A percentile compares a stretch with the other conserved stretches of the same genome.
Conservation (phyloP, 2,113 vertebrate species). For the Melanerpes formicivorus region DNA sequence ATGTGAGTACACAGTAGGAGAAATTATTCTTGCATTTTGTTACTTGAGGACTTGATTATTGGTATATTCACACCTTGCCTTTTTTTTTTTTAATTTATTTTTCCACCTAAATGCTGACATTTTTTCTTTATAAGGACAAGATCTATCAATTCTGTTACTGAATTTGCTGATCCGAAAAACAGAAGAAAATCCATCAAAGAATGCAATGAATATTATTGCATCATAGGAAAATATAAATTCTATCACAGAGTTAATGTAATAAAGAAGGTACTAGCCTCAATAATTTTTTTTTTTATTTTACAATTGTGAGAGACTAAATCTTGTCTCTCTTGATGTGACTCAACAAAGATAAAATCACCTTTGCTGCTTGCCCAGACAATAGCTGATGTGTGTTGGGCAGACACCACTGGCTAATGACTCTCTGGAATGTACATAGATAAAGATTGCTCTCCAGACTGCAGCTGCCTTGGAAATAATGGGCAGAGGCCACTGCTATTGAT, state of each 20-base stretch:
- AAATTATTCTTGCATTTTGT: background rate
- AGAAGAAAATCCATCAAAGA: background rate
- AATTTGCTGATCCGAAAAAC: background rate
- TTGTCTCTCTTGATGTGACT: too few species aligned
- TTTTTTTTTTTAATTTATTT: background rate
- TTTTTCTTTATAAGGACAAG: background rate
- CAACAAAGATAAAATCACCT: too few species aligned
- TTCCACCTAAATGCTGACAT: background rate
- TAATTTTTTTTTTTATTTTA: background rate
- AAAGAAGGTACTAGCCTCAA: background rate
- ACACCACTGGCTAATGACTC: too few species aligned
- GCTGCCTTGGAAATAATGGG: too few species aligned
- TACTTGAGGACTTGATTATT: background rate
- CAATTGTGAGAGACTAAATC: too few species aligned
- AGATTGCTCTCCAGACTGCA: too few species aligned
- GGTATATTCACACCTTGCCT: background rate
- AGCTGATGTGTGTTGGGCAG: too few species aligned
- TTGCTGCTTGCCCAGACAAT: too few species aligned
- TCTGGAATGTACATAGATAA: too few species aligned
- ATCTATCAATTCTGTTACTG: background rate
- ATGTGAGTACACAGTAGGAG: rapidly evolving
- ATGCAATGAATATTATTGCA: background rate
- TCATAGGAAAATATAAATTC: background rate
- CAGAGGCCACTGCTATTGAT: too few species aligned
- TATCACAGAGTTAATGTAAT: background rate